Base-by-base conservation (phyloP, 2,797 vertebrate species). In the Numenius phaeopus region DNA sequence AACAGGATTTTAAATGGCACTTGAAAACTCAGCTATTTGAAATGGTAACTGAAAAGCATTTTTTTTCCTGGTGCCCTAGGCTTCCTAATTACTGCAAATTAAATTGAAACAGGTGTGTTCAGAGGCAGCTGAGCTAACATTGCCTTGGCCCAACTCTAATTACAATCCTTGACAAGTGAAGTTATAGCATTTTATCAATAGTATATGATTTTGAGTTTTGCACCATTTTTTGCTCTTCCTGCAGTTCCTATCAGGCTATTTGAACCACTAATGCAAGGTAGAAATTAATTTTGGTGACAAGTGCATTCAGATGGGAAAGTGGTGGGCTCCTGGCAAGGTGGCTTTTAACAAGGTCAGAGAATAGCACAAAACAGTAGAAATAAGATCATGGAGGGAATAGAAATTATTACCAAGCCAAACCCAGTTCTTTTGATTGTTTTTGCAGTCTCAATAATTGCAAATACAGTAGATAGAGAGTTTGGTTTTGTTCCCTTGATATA, bases 71-170 rank as follows among this genome's bases (percentile, higher is more conserved):
- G 70, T 95, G 90, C 87, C 57, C 58, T 49, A 76, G 71, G 72
- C 92, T 96, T 95, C 83, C 81, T 97, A 95, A 96, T 97, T 95
- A 95, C 81, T 70, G 70, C 87, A 92, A 84, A 87, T 96, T 96
- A 96, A 97, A 90, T 84, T 95, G 67, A 90, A 97, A 91, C 95
- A 97, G 84, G 77, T 95, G 89, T 83, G 87, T 65, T 84, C 83
- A 50, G 78, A 79, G 57, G 75, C 95, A 96, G 77, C 93, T 96
- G 91, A 87, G 88, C 95, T 96, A 95, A 94, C 87, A 83, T 83
- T 93, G 72, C 82, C 83, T 91, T 88, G 34, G 52, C 66, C 88
- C 61, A 90, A 47, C 65, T 61, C 40, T 82, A 86, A 90, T 92
- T 95, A 59, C 80, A 80, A 4, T 50, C 83, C 90, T 65, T 88